These are phyloP conservation scores for Belonocnema kinseyi DNA, from an alignment of 1,140 invertebrate species.

Conservation along the genomic window DNA sequence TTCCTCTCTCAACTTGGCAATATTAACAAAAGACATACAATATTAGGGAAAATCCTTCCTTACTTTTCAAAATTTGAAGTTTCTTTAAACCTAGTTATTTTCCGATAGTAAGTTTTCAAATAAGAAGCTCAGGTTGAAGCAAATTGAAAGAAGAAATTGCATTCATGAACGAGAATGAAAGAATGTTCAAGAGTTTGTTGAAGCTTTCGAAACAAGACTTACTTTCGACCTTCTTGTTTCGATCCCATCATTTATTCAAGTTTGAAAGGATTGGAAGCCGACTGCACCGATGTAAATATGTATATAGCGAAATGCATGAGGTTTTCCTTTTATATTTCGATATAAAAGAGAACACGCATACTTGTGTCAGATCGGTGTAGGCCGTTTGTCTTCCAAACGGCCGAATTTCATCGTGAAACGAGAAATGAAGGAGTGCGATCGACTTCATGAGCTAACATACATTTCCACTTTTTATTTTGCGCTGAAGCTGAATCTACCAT, in stretches of 20 bases:
- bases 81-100: no score
- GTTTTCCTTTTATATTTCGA: constrained; percentile 1
- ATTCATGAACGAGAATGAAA: no score
- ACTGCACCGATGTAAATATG: constrained; percentile 11
- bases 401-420: constrained; percentile 12
- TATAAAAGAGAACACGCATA: constrained; percentile 7
- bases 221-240: constrained; percentile 6
- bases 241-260: constrained; percentile 10
- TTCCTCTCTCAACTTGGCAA: no score
- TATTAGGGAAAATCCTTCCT: no score
- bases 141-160: constrained; percentile 22
- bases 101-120: no score
- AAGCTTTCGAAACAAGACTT: background rate
- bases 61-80: no score
- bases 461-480: no score
- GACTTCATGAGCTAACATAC: no score
- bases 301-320: background rate
- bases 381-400: constrained; percentile 6
- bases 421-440: background rate
- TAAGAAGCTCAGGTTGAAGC: background rate
- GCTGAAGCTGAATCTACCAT: no score
- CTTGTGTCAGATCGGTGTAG: background rate
- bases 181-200: background rate
- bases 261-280: constrained; percentile 11
- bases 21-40: no score